Conservation (phyloP, 1,140 invertebrate genomes). For the Bombus cullumanus region DNA sequence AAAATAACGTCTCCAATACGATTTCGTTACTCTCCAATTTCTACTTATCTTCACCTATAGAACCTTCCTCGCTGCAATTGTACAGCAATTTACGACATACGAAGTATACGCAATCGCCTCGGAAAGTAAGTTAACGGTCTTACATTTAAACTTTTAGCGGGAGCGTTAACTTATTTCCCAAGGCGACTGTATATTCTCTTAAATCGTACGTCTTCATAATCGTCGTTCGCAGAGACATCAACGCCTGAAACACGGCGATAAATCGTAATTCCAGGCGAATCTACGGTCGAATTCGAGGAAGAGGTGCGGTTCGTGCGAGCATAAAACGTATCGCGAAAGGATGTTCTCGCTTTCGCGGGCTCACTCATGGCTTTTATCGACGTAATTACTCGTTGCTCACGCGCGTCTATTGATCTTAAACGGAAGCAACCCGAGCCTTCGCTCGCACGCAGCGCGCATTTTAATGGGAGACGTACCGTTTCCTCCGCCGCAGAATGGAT, state of each 20-base stretch:
- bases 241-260: background rate
- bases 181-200: too few relatives aligned
- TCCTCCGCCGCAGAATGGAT: constrained; percentile 45
- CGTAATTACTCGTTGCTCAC: constrained; percentile 30
- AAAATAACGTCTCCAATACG: background rate
- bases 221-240: background rate
- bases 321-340: background rate
- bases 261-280: background rate
- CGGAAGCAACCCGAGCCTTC: constrained; percentile 47
- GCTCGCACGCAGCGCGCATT: constrained; percentile 41
- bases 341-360: constrained; percentile 9
- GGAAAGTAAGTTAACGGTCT: too few relatives aligned
- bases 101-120: too few relatives aligned
- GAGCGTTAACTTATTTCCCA: too few relatives aligned
- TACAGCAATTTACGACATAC: too few relatives aligned
- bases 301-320: background rate
- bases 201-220: background rate
- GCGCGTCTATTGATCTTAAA: constrained; percentile 55
- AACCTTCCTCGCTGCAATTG: background rate
- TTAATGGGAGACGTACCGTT: constrained; percentile 56
- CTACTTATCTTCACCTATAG: too few relatives aligned
- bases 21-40: too few relatives aligned
- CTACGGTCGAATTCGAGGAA: background rate
- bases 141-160: too few relatives aligned
- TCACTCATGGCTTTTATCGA: background rate